Base-by-base conservation (phyloP, 2,797 vertebrate species). In the Mus minutoides region DNA sequence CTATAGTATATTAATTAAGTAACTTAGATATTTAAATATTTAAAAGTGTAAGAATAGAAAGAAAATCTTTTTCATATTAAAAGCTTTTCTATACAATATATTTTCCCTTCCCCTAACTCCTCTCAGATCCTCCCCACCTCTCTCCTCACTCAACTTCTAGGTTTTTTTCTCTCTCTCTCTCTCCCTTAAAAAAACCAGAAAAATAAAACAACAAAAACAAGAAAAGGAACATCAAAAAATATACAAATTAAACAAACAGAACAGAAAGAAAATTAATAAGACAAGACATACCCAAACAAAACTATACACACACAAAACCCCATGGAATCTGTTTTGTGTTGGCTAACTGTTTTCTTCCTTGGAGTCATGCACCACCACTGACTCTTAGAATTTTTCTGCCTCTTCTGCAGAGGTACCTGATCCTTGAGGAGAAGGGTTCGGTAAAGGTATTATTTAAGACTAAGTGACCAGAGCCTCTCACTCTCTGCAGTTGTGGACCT, bases 21-120 rank as follows among this genome's bases (percentile, higher is more conserved):
- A 88, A 73, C 73, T 91, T 82, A 73, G 82, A 19, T 21, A 83
- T 83, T 86, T 92, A 13, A 75, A 82, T 46, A 62, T n/a, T 31
- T 88, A 76, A 76, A 77, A 60, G 26, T 62, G 16, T 89, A 89
- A 60, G 22, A 73, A 29, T 40, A 56, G n/a, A 76, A 76, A 75
- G 71, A 60, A 60, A 58, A 88, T 60, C 22, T 26, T 60, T 83
- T 60, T 29, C 4, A 29, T 37, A 62, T 83, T 56, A 62, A 82
- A 24, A 82, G 12, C 54, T 40, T 40, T 58, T 82, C 62, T 60
- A 83, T 83, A 40, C 79, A 82, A 83, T 62, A 31, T 43, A 62
- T 62, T 60, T 62, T 83, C 56, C 24, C 1, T 60, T 60, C 24
- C 56, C 24, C 24, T 29, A 60, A 40, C n/a, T 82, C 13, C 37